A percentile compares a stretch with the other conserved stretches of the same genome.
Evolutionary conservation across 2,888 invertebrate species (phyloP).

Genomic region (Pseudanteris insignis): DNA sequence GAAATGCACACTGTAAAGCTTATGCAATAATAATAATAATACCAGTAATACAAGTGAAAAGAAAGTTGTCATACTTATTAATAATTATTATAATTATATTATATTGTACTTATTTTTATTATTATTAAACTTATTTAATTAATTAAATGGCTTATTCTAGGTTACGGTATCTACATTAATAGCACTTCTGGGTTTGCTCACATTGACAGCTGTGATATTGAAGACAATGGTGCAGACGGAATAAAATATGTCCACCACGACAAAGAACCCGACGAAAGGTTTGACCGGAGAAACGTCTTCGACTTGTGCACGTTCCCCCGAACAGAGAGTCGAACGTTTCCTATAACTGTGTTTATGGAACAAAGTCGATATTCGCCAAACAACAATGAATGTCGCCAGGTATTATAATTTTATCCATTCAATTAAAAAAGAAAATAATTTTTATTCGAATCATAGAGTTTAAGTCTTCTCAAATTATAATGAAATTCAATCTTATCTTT

Average conservation of each 20-base stretch:
- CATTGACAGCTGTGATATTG: slow-evolving; percentile 80
- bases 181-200: slow-evolving; percentile 84
- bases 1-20: too few species aligned
- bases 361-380: slow-evolving; percentile 79
- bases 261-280: slow-evolving; percentile 77
- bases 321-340: slow-evolving; percentile 86
- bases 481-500: too few species aligned
- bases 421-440: too few species aligned
- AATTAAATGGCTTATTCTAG: too few species aligned
- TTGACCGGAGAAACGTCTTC: slow-evolving; percentile 79
- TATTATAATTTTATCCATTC: too few species aligned
- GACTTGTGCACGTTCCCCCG: slow-evolving; percentile 88
- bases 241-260: slow-evolving; percentile 87
- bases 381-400: slow-evolving; percentile 78
- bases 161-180: slow-evolving; percentile 89
- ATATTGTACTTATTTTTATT: neutral
- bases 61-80: too few species aligned
- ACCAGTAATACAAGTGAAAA: too few species aligned
- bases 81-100: too few species aligned
- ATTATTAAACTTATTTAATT: too few species aligned
- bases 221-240: slow-evolving; percentile 90
- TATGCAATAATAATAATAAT: too few species aligned
- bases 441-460: too few species aligned
- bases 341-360: slow-evolving; percentile 82
- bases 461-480: too few species aligned